Percentiles rank a stretch among this genome's conserved stretches.
Evolutionary conservation across 2,888 invertebrate genomes (phyloP).

Genomic region (Gari tellinella): DNA sequence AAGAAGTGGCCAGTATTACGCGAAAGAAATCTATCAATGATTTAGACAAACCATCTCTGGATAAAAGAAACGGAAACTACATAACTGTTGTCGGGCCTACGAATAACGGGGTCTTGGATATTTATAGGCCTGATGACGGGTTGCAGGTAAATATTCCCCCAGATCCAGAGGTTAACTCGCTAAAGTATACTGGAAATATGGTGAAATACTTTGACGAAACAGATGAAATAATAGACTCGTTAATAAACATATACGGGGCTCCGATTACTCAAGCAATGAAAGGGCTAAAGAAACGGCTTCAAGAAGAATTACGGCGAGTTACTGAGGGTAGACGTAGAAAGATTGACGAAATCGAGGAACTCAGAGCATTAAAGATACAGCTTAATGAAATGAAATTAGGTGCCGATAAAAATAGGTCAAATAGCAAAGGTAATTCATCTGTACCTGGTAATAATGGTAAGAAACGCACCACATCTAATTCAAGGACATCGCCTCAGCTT

Average conservation of each 20-base stretch:
- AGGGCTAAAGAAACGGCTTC: constrained; percentile 83
- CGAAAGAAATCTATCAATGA: constrained; percentile 61
- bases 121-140: constrained; percentile 55
- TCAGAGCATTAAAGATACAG: constrained; percentile 80
- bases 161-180: constrained; percentile 29
- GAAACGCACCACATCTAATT: constrained; percentile 52
- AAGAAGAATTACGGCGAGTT: constrained; percentile 85
- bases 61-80: constrained; percentile 69
- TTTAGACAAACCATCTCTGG: constrained; percentile 67
- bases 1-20: constrained; percentile 74
- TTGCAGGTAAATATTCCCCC: constrained; percentile 68
- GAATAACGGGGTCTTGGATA: constrained; percentile 22
- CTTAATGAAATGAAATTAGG: constrained; percentile 77
- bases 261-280: constrained; percentile 82
- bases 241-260: constrained; percentile 81
- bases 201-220: constrained; percentile 74
- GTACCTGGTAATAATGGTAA: constrained; percentile 61
- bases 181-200: constrained; percentile 43
- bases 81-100: constrained; percentile 38
- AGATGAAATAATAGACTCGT: constrained; percentile 78
- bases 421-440: constrained; percentile 44
- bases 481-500: constrained; percentile 80
- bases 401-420: constrained; percentile 57
- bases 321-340: constrained; percentile 83
- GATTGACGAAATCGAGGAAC: constrained; percentile 85